These are phyloP conservation scores for Papilio helenus DNA, from an alignment of 1,140 invertebrate genomes.

Conservation along the genomic window DNA sequence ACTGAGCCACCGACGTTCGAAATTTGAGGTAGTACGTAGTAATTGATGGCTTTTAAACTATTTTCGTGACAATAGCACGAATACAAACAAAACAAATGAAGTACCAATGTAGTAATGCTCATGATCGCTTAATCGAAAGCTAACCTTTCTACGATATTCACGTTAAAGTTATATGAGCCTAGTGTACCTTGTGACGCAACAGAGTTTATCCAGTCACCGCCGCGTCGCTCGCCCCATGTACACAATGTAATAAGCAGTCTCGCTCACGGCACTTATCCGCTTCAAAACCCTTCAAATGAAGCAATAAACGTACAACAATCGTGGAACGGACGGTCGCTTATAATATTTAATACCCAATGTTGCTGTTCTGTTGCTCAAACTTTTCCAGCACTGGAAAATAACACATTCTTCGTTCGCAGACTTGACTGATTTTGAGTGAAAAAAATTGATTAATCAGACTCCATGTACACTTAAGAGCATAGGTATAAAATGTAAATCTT, in stretches of 20 bases:
- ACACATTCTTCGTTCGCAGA: no score
- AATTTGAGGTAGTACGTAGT: neutral
- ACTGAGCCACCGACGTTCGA: no score
- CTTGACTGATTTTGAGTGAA: neutral
- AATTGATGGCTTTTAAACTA: neutral
- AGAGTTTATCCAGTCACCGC: neutral
- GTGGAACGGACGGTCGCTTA: neutral
- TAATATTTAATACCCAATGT: conserved; percentile 12
- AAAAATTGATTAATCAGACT: neutral
- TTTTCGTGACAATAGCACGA: neutral
- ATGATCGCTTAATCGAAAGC: neutral
- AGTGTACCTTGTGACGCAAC: neutral
- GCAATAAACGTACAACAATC: conserved; percentile 35
- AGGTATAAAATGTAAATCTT: no score
- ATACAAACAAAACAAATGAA: neutral
- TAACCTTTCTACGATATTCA: neutral
- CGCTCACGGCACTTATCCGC: conserved; percentile 26
- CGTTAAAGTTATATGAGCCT: neutral
- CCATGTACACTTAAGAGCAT: no score
- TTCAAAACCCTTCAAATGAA: conserved; percentile 40
- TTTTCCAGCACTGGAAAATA: neutral
- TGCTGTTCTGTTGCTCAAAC: neutral
- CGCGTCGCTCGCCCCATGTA: neutral
- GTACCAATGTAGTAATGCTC: neutral
- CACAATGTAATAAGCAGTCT: conserved; percentile 7